Evolutionary conservation across 2,113 vertebrate species (phyloP).

Genomic region (Rhadina sibilatrix): DNA sequence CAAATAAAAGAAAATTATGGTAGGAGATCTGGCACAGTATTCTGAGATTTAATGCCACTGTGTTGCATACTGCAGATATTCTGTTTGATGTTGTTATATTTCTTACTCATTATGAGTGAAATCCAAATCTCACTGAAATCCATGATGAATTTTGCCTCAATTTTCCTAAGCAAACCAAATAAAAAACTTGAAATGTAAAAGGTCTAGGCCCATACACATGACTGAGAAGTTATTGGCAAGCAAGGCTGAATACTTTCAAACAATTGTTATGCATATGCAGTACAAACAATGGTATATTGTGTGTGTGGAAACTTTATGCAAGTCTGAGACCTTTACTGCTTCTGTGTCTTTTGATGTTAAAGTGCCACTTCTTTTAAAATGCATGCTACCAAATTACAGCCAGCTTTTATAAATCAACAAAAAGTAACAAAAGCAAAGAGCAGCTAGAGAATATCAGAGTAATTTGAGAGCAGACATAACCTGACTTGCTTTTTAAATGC

Average conservation of each 20-base stretch:
- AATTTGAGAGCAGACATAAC: not conserved
- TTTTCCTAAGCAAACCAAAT: not conserved
- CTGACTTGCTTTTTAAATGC: not conserved
- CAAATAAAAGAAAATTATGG: not conserved
- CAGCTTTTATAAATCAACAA: constrained; percentile 3
- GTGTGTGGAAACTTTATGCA: not conserved
- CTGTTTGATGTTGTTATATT: not conserved
- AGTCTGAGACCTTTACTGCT: not conserved
- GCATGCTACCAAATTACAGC: constrained; percentile 12
- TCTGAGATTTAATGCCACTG: not conserved
- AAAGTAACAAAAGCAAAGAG: constrained; percentile 1
- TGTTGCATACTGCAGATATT: not conserved
- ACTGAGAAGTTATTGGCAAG: not conserved
- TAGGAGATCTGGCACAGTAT: not conserved
- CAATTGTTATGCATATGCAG: constrained; percentile 24
- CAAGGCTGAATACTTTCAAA: not conserved
- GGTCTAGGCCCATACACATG: not conserved
- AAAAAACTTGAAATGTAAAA: not conserved
- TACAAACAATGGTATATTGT: constrained; percentile 10
- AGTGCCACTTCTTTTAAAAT: constrained; percentile 27
- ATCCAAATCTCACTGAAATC: not conserved
- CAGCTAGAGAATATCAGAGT: not conserved
- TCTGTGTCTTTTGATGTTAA: constrained; percentile 33
- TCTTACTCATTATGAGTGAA: not conserved
- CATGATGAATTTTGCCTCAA: not conserved